Evolutionary conservation across 2,797 vertebrate genomes (phyloP).

Genomic region (Cyprinella venusta): DNA sequence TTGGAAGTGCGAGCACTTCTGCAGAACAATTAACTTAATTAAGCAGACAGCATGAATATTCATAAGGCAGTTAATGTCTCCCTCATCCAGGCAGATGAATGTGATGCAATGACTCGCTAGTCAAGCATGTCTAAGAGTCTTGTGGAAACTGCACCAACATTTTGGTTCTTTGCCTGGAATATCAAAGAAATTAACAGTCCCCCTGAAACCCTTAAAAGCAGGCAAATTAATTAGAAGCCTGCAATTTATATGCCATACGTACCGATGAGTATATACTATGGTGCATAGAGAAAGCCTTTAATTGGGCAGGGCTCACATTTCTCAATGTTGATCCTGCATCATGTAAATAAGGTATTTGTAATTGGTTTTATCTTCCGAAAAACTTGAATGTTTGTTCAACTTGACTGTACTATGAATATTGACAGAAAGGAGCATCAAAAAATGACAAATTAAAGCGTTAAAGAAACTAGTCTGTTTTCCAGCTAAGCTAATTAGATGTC

Average conservation of each 20-base stretch:
- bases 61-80: constrained; percentile 90
- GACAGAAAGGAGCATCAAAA: neutral
- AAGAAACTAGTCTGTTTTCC: constrained; percentile 3
- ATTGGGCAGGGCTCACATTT: constrained; percentile 56
- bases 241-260: constrained; percentile 71
- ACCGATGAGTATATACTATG: constrained; percentile 51
- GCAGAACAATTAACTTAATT: constrained; percentile 94
- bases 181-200: constrained; percentile 81
- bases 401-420: constrained; percentile 6
- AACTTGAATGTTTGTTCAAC: neutral
- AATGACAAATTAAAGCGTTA: constrained; percentile 11
- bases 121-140: constrained; percentile 89
- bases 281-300: constrained; percentile 49
- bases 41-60: constrained; percentile 91
- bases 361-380: constrained; percentile 1
- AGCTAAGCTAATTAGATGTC: constrained; percentile 34
- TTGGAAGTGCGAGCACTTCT: constrained; percentile 88
- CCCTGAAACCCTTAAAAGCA: constrained; percentile 77
- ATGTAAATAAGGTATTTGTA: constrained; percentile 50
- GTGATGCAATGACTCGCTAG: constrained; percentile 89
- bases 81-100: constrained; percentile 89
- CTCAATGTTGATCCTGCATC: constrained; percentile 48
- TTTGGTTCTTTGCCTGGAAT: constrained; percentile 83
- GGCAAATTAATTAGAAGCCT: constrained; percentile 78
- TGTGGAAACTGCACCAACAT: constrained; percentile 80